Evolutionary conservation across 2,113 vertebrate genomes (phyloP).

Genomic region (Phoenicopterus ruber): DNA sequence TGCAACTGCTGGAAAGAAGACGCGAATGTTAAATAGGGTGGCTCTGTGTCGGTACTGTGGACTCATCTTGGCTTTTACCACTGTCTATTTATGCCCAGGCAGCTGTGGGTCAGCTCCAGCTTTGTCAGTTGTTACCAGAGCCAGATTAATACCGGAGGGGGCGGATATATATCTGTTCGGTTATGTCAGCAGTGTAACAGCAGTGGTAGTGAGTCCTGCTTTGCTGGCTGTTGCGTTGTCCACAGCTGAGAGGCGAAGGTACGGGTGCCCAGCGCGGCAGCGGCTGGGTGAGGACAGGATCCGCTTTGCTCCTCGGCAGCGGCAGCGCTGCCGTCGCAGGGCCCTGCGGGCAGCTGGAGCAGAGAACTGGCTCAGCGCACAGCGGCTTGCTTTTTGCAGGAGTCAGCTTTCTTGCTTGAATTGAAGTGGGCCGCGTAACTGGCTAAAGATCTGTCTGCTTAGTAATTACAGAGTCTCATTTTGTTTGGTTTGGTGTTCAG

Average conservation of each 20-base stretch:
- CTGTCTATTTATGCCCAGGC: neutral
- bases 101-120: neutral
- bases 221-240: neutral
- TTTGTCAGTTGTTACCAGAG: neutral
- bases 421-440: neutral
- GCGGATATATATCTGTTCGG: neutral
- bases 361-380: neutral
- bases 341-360: neutral
- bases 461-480: neutral
- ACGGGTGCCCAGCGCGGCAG: neutral
- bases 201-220: neutral
- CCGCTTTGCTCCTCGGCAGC: neutral
- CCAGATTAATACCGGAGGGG: neutral
- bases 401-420: neutral
- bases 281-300: neutral
- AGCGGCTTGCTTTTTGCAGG: neutral
- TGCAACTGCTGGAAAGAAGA: neutral
- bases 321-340: fast-evolving
- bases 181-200: neutral
- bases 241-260: neutral
- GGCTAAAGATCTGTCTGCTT: neutral
- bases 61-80: neutral
- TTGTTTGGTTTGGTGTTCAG: neutral
- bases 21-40: neutral
- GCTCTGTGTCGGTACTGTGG: neutral